phyloP scores from a whole-genome alignment of 2,797 vertebrate species.

The Oryzias dopingdopingensis region DNA sequence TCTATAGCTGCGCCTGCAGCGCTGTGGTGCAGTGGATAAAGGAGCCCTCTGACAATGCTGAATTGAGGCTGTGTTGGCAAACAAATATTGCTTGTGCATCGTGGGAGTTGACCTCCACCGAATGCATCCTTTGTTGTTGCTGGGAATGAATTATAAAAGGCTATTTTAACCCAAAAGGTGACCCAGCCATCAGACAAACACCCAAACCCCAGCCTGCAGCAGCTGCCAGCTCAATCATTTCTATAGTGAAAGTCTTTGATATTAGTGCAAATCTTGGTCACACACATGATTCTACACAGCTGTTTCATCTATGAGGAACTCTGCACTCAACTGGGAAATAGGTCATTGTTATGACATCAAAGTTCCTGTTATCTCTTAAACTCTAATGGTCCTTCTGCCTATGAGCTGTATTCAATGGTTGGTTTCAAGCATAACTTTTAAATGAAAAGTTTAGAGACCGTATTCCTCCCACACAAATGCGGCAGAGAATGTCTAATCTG shows the following conservation, averaged over 20 bases:
- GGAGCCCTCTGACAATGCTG: slow-evolving; percentile 22
- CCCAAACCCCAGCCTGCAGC: slow-evolving; percentile 27
- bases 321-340: slow-evolving; percentile 7
- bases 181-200: slow-evolving; percentile 38
- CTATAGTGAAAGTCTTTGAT: slow-evolving; percentile 15
- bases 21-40: slow-evolving; percentile 25
- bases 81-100: slow-evolving; percentile 43
- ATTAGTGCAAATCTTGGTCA: background rate
- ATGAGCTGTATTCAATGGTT: background rate
- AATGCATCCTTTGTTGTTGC: slow-evolving; percentile 29
- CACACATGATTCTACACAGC: background rate
- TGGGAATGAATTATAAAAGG: slow-evolving; percentile 50
- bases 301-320: slow-evolving; percentile 18
- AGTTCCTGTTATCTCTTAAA: slow-evolving; percentile 11
- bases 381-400: background rate
- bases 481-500: background rate
- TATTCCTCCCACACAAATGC: too few relatives aligned
- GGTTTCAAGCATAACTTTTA: background rate
- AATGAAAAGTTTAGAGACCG: background rate
- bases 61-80: slow-evolving; percentile 30
- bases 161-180: slow-evolving; percentile 45
- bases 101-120: slow-evolving; percentile 41
- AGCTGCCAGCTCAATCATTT: slow-evolving; percentile 30
- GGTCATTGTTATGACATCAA: slow-evolving; percentile 8
- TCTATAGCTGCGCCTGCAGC: slow-evolving; percentile 27